Evolutionary conservation across 2,113 vertebrate species (phyloP), one percentile per base, ranked within the genome.

Genomic region (Shinisaurus crocodilurus): DNA sequence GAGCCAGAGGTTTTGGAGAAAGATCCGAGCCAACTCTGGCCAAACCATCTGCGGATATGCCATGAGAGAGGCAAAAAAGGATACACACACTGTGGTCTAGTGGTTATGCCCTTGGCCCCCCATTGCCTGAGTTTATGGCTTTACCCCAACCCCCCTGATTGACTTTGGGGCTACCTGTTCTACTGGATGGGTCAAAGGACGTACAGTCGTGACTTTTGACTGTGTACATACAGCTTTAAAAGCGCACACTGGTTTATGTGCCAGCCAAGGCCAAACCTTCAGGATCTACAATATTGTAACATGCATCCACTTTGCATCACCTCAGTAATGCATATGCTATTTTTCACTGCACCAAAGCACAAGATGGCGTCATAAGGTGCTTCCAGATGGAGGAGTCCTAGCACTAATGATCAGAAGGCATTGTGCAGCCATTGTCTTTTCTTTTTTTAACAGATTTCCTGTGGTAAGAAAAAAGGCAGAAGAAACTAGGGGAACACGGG

Each of bases 1-100:
- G 82, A 88, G 90, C 90, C 75, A 72, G 82, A 91, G 90, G 90
- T 88, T 88, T 91, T 88, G 75, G 82, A 88, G 63, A 76, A 88
- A 48, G 75, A 88, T 60, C 87, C 10, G 75, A 88, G 82, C 63
- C 50, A 45, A 50, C 63, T 60, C 82, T 72, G 75, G 63, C 87
- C 76, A 88, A 85, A 85, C 75, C 86, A 45, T 63, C 75, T 88
- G 87, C 34, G 63, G 67, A 85, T 72, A 72, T 79, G 67, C 65
- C 25, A 85, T 29, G 81, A 63, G 81, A 85, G 40, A 48, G 54
- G 76, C 84, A 82, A 65, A 72, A 80, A 70, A 34, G 67, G 82
- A 77, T 65, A n/a, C 54, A 77, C 40, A 15, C 89, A 70, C 43
- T 80, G 90, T 79, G 74, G 86, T 85, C 81, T 70, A 60, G 70